Evolutionary conservation across 2,113 vertebrate genomes (phyloP).

Genomic region (Mormyrus lacerda): DNA sequence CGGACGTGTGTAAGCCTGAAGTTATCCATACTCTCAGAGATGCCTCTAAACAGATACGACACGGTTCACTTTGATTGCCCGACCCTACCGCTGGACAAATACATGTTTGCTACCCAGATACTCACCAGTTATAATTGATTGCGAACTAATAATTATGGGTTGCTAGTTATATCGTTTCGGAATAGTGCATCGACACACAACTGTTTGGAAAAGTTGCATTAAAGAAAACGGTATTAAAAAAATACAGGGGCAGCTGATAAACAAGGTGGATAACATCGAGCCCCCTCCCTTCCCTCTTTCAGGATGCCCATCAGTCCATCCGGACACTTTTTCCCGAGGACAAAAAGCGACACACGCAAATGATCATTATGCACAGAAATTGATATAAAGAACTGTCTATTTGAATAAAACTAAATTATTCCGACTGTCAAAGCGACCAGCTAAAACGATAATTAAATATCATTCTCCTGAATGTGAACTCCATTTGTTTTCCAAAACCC

Average conservation of each 20-base stretch:
- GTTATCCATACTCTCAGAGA: neutral
- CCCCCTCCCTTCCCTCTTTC: neutral
- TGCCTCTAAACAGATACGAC: neutral
- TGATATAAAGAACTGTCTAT: neutral
- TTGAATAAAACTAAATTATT: neutral
- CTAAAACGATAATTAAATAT: neutral
- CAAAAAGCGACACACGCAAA: constrained; percentile 3
- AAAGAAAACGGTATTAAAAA: neutral
- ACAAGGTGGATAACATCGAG: neutral
- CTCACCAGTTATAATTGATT: neutral
- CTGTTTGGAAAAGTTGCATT: neutral
- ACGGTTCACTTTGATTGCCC: neutral
- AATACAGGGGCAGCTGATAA: neutral
- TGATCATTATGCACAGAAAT: neutral
- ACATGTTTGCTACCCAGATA: neutral
- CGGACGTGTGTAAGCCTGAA: neutral
- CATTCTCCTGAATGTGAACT: neutral
- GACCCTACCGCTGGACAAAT: neutral
- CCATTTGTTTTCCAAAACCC: neutral
- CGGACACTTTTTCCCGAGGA: neutral
- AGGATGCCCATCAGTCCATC: neutral
- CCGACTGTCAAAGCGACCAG: neutral
- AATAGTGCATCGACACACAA: neutral
- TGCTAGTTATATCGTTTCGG: neutral
- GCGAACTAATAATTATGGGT: neutral